These are phyloP conservation scores for Calosoma granatense DNA, from an alignment of 1,140 invertebrate genomes.

Conservation along the genomic window DNA sequence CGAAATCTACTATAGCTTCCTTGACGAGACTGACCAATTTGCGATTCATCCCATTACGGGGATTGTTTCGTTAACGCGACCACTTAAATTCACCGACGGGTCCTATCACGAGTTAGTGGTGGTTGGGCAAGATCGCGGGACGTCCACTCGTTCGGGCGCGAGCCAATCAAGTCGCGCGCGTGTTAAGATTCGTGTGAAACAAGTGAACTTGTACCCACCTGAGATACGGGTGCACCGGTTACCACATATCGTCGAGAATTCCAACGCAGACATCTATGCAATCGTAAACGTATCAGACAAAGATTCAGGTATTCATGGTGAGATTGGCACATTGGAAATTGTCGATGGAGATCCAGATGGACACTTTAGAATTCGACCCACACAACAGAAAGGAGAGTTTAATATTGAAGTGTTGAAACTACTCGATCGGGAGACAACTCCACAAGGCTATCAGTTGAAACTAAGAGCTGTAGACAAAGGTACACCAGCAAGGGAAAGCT, in stretches of 20 bases:
- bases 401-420: conserved; percentile 67
- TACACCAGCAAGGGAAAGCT: conserved; percentile 61
- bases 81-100: conserved; percentile 58
- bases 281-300: conserved; percentile 75
- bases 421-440: conserved; percentile 62
- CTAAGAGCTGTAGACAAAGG: conserved; percentile 76
- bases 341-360: conserved; percentile 79
- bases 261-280: conserved; percentile 78
- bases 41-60: conserved; percentile 88
- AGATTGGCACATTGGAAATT: conserved; percentile 75
- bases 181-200: conserved; percentile 66
- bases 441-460: conserved; percentile 77
- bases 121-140: conserved; percentile 72
- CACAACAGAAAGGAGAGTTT: conserved; percentile 52
- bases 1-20: conserved; percentile 92
- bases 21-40: conserved; percentile 72
- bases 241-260: conserved; percentile 73
- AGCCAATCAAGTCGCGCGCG: conserved; percentile 56
- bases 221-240: conserved; percentile 70
- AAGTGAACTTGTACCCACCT: conserved; percentile 79
- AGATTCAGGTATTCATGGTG: conserved; percentile 73
- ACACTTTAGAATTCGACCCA: conserved; percentile 65
- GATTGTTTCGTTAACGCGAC: conserved; percentile 72
- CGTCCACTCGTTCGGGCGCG: conserved; percentile 46
- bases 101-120: conserved; percentile 66